phyloP scores from a whole-genome alignment of 2,888 invertebrate species.

The Hypomecis punctinalis region DNA sequence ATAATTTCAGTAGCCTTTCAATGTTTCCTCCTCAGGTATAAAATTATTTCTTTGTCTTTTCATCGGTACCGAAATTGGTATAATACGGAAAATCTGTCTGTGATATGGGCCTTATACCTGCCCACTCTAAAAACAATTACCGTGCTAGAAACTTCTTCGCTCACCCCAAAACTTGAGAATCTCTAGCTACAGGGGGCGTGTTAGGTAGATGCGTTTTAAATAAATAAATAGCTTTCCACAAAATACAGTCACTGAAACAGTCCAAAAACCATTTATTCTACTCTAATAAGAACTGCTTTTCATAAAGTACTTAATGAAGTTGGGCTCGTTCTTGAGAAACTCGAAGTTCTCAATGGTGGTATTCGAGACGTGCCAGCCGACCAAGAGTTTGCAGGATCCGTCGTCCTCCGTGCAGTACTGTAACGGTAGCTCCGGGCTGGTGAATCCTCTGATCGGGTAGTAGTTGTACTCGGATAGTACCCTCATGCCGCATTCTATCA shows the following conservation, averaged over 20 bases:
- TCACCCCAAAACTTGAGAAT: too few relatives aligned
- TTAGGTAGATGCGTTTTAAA: too few relatives aligned
- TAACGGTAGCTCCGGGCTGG: constrained; percentile 53
- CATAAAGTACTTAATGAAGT: constrained; percentile 70
- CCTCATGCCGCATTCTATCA: constrained; percentile 64
- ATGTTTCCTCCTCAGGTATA: too few relatives aligned
- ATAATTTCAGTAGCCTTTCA: too few relatives aligned
- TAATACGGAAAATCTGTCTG: too few relatives aligned
- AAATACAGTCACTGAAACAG: neutral
- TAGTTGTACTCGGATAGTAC: constrained; percentile 71
- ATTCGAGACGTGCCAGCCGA: constrained; percentile 77
- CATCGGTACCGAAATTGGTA: too few relatives aligned
- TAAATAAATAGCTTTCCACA: neutral
- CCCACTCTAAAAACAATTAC: too few relatives aligned
- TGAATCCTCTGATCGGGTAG: constrained; percentile 61
- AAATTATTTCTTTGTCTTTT: too few relatives aligned
- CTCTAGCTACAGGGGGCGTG: too few relatives aligned
- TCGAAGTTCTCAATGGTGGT: constrained; percentile 73
- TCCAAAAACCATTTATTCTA: neutral
- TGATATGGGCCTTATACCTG: too few relatives aligned
- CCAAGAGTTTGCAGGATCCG: constrained; percentile 68
- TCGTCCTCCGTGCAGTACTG: constrained; percentile 72
- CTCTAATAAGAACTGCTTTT: constrained; percentile 40
- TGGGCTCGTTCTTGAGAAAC: constrained; percentile 66
- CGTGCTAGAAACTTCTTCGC: too few relatives aligned